Percentiles rank a stretch among this genome's conserved stretches.
Evolutionary conservation across 2,797 vertebrate species (phyloP).

Genomic region (Sebastes matsubarae): DNA sequence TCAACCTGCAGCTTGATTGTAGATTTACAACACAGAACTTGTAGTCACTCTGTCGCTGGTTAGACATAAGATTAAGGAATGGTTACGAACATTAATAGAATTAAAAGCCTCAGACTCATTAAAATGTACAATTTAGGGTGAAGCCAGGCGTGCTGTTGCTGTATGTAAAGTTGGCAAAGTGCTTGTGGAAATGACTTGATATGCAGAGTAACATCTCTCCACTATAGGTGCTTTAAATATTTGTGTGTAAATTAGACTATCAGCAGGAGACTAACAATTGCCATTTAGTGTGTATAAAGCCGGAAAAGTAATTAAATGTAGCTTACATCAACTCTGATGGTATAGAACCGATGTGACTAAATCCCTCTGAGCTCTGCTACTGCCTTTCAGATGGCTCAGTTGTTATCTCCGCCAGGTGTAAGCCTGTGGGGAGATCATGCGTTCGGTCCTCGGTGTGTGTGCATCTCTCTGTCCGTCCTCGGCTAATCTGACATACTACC

Average conservation of each 20-base stretch:
- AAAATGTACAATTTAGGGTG: neutral
- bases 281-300: neutral
- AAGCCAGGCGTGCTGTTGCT: neutral
- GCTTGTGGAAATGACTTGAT: neutral
- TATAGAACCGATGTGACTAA: neutral
- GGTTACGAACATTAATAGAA: neutral
- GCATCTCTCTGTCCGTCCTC: fast-evolving
- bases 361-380: neutral
- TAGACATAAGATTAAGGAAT: neutral
- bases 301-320: neutral
- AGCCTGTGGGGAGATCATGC: neutral
- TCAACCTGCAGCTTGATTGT: neutral
- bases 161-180: neutral
- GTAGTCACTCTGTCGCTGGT: neutral
- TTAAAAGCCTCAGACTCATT: neutral
- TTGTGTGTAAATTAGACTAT: neutral
- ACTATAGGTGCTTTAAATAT: neutral
- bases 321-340: neutral
- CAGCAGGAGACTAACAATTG: neutral
- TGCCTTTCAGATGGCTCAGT: neutral
- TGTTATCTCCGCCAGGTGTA: neutral
- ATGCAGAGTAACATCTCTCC: neutral
- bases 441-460: neutral
- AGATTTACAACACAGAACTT: neutral
- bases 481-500: neutral